These are phyloP conservation scores for Synanthedon vespiformis DNA, from an alignment of 2,888 invertebrate genomes.

Conservation along the genomic window DNA sequence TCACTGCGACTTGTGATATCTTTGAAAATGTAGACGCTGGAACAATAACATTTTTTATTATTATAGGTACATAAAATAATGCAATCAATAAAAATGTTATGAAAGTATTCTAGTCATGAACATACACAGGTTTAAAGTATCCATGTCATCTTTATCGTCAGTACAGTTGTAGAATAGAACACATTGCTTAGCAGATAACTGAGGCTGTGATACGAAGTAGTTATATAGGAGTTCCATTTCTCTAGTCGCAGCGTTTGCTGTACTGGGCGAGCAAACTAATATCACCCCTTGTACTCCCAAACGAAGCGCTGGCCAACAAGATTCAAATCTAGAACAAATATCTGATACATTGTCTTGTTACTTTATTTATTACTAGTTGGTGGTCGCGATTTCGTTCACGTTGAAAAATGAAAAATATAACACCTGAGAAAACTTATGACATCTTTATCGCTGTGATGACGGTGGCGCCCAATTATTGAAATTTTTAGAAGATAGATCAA, in stretches of 20 bases:
- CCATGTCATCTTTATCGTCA: slow-evolving; percentile 55
- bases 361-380: too few species aligned
- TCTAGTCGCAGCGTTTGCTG: slow-evolving; percentile 56
- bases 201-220: slow-evolving; percentile 77
- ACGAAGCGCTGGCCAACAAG: slow-evolving; percentile 82
- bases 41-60: slow-evolving; percentile 12
- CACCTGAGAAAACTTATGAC: too few species aligned
- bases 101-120: slow-evolving; percentile 4
- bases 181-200: slow-evolving; percentile 74
- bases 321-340: slow-evolving; percentile 70
- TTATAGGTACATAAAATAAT: neutral
- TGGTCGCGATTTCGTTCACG: too few species aligned
- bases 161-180: slow-evolving; percentile 71
- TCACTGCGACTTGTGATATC: slow-evolving; percentile 70
- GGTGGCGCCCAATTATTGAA: too few species aligned
- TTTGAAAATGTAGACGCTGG: slow-evolving; percentile 72
- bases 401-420: too few species aligned
- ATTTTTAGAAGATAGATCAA: too few species aligned
- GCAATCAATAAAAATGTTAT: neutral
- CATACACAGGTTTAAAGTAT: slow-evolving; percentile 65
- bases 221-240: slow-evolving; percentile 75
- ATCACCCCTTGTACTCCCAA: slow-evolving; percentile 77
- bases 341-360: too few species aligned
- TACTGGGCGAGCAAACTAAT: slow-evolving; percentile 73
- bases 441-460: too few species aligned